A percentile compares a stretch with the other conserved stretches of the same genome.
Conservation (phyloP, 2,797 vertebrate genomes). For the Parauchenoglanis ngamensis region DNA sequence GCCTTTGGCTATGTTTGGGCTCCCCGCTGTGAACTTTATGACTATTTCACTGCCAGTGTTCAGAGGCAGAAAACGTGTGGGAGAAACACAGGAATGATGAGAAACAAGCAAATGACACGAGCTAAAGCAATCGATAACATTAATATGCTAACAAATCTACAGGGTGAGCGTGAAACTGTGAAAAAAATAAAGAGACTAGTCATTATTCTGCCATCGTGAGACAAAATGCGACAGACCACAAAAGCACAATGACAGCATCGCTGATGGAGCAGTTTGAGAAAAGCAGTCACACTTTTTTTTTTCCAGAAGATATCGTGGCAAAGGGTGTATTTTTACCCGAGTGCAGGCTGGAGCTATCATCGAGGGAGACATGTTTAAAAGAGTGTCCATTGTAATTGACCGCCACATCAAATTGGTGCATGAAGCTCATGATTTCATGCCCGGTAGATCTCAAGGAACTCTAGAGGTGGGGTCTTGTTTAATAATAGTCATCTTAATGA, state of each 20-base stretch:
- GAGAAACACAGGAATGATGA: neutral
- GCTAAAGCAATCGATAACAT: neutral
- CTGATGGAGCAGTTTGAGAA: slow-evolving; percentile 1
- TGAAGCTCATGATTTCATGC: slow-evolving; percentile 1
- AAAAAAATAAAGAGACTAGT: neutral
- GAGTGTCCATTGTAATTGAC: slow-evolving; percentile 90
- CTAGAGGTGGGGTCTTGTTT: neutral
- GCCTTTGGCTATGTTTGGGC: slow-evolving; percentile 90
- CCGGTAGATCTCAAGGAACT: neutral
- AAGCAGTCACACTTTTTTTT: neutral
- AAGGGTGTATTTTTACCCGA: slow-evolving; percentile 78
- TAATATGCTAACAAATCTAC: neutral
- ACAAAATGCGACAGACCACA: neutral
- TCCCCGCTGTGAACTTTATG: slow-evolving; percentile 88
- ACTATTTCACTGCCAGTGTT: slow-evolving; percentile 96
- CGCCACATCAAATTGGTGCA: slow-evolving; percentile 82
- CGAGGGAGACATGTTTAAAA: slow-evolving; percentile 76
- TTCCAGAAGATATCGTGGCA: neutral
- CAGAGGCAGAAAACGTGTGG: slow-evolving; percentile 75
- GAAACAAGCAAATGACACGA: neutral
- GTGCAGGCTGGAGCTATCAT: slow-evolving; percentile 85
- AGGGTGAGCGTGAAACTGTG: neutral
- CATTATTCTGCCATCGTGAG: neutral
- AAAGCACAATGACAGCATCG: neutral
- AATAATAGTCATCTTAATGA: neutral